Conservation (phyloP, 37 sponge, comb jelly and placozoan species). For the Lycopodina hypogea region DNA sequence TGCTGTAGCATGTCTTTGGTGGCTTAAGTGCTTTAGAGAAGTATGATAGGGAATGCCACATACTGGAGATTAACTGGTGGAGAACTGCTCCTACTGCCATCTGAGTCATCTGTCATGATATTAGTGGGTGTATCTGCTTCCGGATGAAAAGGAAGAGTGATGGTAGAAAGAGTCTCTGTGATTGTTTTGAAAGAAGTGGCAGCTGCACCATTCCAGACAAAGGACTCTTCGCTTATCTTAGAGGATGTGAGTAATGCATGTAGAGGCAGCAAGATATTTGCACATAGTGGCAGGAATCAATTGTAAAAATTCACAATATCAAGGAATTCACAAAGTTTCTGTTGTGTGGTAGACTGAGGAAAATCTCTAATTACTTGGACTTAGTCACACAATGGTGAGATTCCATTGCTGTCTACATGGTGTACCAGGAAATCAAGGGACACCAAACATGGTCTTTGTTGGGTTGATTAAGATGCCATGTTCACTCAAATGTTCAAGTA, state of each 20-base stretch:
- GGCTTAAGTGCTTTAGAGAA: not conserved
- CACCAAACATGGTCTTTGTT: conserved; percentile 40
- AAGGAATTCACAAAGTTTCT: conserved; percentile 42
- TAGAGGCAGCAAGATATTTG: conserved; percentile 32
- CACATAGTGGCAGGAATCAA: conserved; percentile 44
- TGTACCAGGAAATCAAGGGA: conserved; percentile 50
- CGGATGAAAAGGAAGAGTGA: conserved; percentile 54
- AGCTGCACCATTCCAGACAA: conserved; percentile 29
- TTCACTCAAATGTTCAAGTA: conserved; percentile 21
- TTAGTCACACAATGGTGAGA: conserved; percentile 44
- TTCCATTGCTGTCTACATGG: conserved; percentile 26
- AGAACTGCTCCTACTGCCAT: conserved; percentile 43
- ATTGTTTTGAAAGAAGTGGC: conserved; percentile 25
- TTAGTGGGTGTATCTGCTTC: conserved; percentile 39
- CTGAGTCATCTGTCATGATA: conserved; percentile 61
- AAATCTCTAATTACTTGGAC: conserved; percentile 48
- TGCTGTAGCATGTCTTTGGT: not conserved
- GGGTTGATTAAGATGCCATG: conserved; percentile 50
- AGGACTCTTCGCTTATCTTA: not conserved
- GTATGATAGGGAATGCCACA: no score
- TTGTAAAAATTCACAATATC: conserved; percentile 66
- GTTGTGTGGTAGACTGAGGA: conserved; percentile 36
- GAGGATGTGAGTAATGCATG: conserved; percentile 17
- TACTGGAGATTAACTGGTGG: no score
- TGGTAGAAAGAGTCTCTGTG: conserved; percentile 52